Conservation (phyloP, 2,797 vertebrate genomes). For the Enteromius afrohamiltoni region DNA sequence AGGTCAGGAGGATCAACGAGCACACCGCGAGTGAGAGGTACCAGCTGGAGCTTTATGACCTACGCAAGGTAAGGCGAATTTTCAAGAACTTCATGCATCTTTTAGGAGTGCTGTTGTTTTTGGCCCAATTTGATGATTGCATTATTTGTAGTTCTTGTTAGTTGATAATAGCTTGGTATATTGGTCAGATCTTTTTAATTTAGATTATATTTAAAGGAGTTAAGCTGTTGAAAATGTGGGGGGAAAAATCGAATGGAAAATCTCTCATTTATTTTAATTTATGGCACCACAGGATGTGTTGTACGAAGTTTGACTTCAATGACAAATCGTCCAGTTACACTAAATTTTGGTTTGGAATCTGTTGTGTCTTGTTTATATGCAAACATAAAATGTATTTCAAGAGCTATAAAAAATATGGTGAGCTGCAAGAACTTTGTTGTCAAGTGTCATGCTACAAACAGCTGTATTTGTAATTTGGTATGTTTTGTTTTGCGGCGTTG, state of each 20-base stretch:
- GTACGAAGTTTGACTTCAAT: neutral
- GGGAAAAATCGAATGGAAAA: too few species aligned
- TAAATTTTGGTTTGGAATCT: neutral
- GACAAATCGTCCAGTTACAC: neutral
- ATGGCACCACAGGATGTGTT: neutral
- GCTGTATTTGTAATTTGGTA: neutral
- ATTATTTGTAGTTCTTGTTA: neutral
- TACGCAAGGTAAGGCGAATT: conserved; percentile 87
- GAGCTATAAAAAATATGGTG: neutral
- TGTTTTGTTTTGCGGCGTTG: neutral
- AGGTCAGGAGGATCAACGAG: conserved; percentile 81
- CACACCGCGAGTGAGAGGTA: conserved; percentile 71
- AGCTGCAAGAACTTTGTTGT: neutral
- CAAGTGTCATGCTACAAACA: neutral
- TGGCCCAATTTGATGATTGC: neutral
- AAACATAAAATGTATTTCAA: neutral
- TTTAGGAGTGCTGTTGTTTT: neutral
- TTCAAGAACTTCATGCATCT: neutral
- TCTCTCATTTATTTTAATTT: neutral
- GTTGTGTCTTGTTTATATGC: too few species aligned
- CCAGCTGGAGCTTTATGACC: conserved; percentile 91
- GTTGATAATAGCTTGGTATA: neutral
- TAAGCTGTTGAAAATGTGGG: too few species aligned
- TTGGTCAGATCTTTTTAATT: neutral
- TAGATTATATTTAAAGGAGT: neutral